phyloP scores from a whole-genome alignment of 2,888 invertebrate species.

The Priocnemis perturbator region DNA sequence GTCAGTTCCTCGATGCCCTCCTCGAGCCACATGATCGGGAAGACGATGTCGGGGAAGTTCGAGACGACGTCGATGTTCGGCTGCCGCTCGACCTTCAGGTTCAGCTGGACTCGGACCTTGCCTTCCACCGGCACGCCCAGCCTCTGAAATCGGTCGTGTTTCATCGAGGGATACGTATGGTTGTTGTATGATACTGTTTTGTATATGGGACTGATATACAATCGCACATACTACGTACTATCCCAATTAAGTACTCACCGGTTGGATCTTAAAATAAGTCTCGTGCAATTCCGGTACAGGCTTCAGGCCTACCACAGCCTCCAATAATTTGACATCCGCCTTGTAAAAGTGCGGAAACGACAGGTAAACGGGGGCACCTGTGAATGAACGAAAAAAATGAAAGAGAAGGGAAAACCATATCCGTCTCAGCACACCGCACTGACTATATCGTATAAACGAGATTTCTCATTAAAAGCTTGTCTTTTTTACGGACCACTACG shows the following conservation, averaged over 20 bases:
- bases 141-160: constrained; percentile 78
- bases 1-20: constrained; percentile 90
- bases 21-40: constrained; percentile 93
- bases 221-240: too few relatives aligned
- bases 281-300: constrained; percentile 84
- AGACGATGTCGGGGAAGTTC: constrained; percentile 87
- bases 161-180: too few relatives aligned
- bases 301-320: constrained; percentile 83
- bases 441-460: too few relatives aligned
- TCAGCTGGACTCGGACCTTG: constrained; percentile 87
- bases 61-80: constrained; percentile 83
- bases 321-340: constrained; percentile 82
- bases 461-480: too few relatives aligned
- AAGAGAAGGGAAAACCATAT: too few relatives aligned
- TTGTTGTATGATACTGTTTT: too few relatives aligned
- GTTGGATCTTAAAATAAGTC: constrained; percentile 90
- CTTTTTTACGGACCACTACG: too few relatives aligned
- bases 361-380: constrained; percentile 91
- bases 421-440: too few relatives aligned
- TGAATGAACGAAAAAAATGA: constrained; percentile 25
- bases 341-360: constrained; percentile 94
- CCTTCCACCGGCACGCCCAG: constrained; percentile 90
- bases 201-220: too few relatives aligned
- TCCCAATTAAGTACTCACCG: constrained; percentile 79
- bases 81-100: constrained; percentile 86